phyloP scores from a whole-genome alignment of 2,888 invertebrate species.

The Idaea aversata region DNA sequence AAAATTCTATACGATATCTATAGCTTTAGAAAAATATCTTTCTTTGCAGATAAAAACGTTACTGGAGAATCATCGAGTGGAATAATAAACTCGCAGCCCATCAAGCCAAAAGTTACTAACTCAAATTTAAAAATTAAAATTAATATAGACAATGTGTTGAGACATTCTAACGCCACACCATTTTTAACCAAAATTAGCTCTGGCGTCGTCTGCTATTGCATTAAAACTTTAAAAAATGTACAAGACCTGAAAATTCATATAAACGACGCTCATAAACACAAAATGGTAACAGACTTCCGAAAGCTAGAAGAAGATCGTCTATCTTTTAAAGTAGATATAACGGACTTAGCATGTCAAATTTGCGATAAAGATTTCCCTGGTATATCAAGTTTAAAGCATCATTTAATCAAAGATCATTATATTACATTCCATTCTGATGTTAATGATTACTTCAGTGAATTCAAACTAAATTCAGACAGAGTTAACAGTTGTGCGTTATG shows the following conservation, averaged over 20 bases:
- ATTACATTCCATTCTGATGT: constrained; percentile 50
- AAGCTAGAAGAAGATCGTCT: constrained; percentile 55
- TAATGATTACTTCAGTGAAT: constrained; percentile 33
- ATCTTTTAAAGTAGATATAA: constrained; percentile 60
- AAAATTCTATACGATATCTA: background rate
- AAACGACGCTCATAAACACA: constrained; percentile 37
- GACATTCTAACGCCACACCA: constrained; percentile 55
- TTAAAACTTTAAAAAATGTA: constrained; percentile 49
- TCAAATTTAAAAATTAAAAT: constrained; percentile 6
- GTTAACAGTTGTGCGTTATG: background rate
- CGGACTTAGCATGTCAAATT: constrained; percentile 52
- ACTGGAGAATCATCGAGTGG: background rate
- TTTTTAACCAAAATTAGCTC: constrained; percentile 55
- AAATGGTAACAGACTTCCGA: constrained; percentile 35
- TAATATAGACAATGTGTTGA: constrained; percentile 50
- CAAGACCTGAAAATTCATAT: constrained; percentile 48
- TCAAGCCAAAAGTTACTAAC: background rate
- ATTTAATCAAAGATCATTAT: constrained; percentile 50
- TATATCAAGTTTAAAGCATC: constrained; percentile 52
- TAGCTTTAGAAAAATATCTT: background rate
- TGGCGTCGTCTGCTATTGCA: constrained; percentile 65
- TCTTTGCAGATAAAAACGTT: background rate
- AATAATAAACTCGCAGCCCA: background rate
- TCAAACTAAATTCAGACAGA: background rate
- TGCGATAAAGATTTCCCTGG: constrained; percentile 42